Evolutionary conservation across 2,888 invertebrate genomes (phyloP).

Genomic region (Patella depressa): DNA sequence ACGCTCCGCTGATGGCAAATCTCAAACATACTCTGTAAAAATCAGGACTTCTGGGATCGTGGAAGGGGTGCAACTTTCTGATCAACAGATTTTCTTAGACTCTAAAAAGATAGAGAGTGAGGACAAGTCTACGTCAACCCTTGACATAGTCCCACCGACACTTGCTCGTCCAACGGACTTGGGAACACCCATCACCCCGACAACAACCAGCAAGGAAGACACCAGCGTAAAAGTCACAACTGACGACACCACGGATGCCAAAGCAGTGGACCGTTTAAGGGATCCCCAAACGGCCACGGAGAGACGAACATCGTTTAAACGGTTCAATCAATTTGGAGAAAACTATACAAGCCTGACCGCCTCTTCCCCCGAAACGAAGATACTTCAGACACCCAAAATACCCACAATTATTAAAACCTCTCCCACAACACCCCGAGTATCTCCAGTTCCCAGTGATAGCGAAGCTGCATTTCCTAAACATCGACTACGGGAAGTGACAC

Average conservation of each 20-base stretch:
- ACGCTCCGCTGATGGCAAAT: constrained; percentile 5
- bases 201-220: not conserved
- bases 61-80: constrained; percentile 34
- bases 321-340: constrained; percentile 1
- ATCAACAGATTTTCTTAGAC: constrained; percentile 34
- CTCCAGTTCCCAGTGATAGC: not conserved
- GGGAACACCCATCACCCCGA: constrained; percentile 8
- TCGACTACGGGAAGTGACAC: not conserved
- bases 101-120: constrained; percentile 13
- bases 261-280: not conserved
- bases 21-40: constrained; percentile 23
- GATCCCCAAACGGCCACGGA: not conserved
- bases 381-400: not conserved
- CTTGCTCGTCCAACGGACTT: not conserved
- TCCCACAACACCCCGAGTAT: not conserved
- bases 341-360: not conserved
- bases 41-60: constrained; percentile 34
- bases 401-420: not conserved
- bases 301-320: not conserved
- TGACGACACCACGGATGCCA: not conserved
- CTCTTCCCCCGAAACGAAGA: not conserved
- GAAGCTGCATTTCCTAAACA: not conserved
- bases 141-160: constrained; percentile 10
- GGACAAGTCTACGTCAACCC: not conserved
- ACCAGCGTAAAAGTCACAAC: not conserved